These are phyloP conservation scores for Perccottus glenii DNA, from an alignment of 2,113 vertebrate species.

Conservation along the genomic window DNA sequence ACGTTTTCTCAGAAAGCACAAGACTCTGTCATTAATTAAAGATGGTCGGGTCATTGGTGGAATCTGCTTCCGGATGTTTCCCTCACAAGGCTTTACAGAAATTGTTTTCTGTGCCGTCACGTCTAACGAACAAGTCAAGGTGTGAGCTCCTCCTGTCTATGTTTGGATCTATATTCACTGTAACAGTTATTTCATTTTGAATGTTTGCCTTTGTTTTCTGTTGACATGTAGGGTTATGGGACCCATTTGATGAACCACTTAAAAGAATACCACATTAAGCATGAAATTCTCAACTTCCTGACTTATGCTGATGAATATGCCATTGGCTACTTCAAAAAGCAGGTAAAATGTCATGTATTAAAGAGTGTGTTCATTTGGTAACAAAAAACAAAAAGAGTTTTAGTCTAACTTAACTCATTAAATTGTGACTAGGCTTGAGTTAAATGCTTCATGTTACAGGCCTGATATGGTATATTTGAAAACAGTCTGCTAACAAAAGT, in stretches of 20 bases:
- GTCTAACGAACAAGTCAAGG: slow-evolving; percentile 99
- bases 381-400: too few relatives aligned
- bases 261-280: slow-evolving; percentile 99
- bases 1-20: slow-evolving; percentile 88
- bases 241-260: slow-evolving; percentile 99
- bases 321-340: slow-evolving; percentile 99
- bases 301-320: slow-evolving; percentile 99
- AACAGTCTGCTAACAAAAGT: too few relatives aligned
- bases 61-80: slow-evolving; percentile 99
- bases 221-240: slow-evolving; percentile 87
- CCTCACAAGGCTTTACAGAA: slow-evolving; percentile 96
- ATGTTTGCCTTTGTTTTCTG: neutral
- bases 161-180: neutral
- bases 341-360: slow-evolving; percentile 75
- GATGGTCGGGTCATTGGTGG: slow-evolving; percentile 97
- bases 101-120: slow-evolving; percentile 99
- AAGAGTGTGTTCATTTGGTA: neutral
- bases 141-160: slow-evolving; percentile 57
- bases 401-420: too few relatives aligned
- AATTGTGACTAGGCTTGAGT: too few relatives aligned
- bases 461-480: too few relatives aligned
- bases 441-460: too few relatives aligned
- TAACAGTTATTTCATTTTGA: neutral
- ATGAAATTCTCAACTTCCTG: slow-evolving; percentile 96
- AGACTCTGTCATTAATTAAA: slow-evolving; percentile 97